Evolutionary conservation across 2,113 vertebrate genomes (phyloP).

Genomic region (Hippocampus zosterae): DNA sequence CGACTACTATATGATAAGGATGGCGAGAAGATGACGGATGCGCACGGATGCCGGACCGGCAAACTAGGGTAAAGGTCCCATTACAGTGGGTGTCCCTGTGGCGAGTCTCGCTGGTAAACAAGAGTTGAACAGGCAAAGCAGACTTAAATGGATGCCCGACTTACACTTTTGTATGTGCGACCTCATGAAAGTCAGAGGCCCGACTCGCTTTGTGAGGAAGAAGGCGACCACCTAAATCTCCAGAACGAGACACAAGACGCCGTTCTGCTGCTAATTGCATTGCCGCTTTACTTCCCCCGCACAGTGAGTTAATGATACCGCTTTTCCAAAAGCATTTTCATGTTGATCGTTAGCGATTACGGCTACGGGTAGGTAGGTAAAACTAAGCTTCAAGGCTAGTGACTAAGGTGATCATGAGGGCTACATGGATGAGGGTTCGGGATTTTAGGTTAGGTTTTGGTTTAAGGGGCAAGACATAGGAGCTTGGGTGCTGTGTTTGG

Average conservation of each 20-base stretch:
- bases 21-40: too few relatives aligned
- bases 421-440: too few relatives aligned
- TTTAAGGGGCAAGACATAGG: neutral
- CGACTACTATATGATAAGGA: too few relatives aligned
- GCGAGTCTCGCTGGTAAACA: neutral
- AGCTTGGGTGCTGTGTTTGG: too few relatives aligned
- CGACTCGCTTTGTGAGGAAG: slow-evolving; percentile 13
- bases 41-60: too few relatives aligned
- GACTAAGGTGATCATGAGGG: too few relatives aligned
- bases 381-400: too few relatives aligned
- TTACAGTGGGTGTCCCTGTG: too few relatives aligned
- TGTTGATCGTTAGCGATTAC: neutral
- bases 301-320: slow-evolving; percentile 28
- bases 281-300: slow-evolving; percentile 13
- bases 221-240: slow-evolving; percentile 20
- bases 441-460: neutral
- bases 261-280: slow-evolving; percentile 7
- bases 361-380: neutral
- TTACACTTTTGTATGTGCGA: slow-evolving; percentile 13
- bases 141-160: slow-evolving; percentile 14
- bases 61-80: too few relatives aligned
- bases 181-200: neutral
- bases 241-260: slow-evolving; percentile 24
- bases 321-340: neutral
- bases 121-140: neutral